These are phyloP conservation scores for Muscicapa comitata DNA, from an alignment of 2,797 vertebrate genomes.

Conservation along the genomic window DNA sequence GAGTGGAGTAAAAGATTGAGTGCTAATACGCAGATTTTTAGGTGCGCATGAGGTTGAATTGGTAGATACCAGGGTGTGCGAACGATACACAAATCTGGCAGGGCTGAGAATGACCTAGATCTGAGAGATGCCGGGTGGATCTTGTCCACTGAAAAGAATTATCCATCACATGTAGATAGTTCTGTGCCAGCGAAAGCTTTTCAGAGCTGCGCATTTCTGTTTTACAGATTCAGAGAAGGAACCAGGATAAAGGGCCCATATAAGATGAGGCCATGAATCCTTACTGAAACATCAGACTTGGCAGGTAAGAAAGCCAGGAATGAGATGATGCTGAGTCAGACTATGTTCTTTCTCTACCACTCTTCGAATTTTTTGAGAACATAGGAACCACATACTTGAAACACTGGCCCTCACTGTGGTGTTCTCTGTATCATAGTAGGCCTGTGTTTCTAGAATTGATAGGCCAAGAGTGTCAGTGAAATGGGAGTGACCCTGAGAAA, in stretches of 20 bases:
- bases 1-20: neutral
- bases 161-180: neutral
- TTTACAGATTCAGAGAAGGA: conserved; percentile 31
- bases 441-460: neutral
- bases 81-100: neutral
- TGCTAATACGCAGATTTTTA: neutral
- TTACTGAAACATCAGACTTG: neutral
- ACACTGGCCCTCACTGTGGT: neutral
- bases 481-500: neutral
- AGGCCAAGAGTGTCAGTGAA: neutral
- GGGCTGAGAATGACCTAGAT: neutral
- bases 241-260: neutral
- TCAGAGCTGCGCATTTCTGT: conserved; percentile 22
- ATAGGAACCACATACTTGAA: neutral
- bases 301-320: conserved; percentile 40
- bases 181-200: neutral
- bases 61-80: neutral
- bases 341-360: neutral
- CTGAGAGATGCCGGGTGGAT: neutral
- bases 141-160: neutral
- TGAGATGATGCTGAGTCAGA: neutral
- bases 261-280: neutral
- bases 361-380: neutral
- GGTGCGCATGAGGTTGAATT: neutral
- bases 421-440: neutral